These are phyloP conservation scores for Spermophilus dauricus DNA, from an alignment of 2,113 vertebrate genomes.

Conservation along the genomic window DNA sequence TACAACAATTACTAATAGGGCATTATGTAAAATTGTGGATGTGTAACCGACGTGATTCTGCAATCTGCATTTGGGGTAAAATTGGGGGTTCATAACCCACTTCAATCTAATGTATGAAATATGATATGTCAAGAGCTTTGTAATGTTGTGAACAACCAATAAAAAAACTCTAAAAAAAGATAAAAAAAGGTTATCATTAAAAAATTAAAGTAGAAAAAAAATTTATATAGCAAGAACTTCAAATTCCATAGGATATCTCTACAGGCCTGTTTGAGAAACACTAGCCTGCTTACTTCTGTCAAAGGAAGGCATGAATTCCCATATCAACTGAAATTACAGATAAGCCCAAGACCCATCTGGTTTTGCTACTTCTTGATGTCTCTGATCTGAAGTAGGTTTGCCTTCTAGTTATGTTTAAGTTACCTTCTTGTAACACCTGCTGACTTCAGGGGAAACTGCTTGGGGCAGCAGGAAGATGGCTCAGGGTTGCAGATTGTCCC, in stretches of 20 bases:
- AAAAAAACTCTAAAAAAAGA: no score
- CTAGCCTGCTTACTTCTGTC: neutral
- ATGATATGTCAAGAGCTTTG: no score
- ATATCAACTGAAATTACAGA: neutral
- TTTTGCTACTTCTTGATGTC: neutral
- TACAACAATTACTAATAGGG: no score
- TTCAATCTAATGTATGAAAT: no score
- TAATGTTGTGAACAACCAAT: no score
- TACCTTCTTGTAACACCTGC: neutral
- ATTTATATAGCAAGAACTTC: neutral
- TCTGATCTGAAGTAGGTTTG: neutral
- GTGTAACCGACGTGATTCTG: no score
- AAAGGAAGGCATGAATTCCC: neutral
- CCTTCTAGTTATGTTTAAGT: neutral
- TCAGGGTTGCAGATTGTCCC: neutral
- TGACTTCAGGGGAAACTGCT: neutral
- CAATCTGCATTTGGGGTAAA: no score
- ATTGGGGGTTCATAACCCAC: no score
- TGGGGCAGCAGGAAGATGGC: neutral
- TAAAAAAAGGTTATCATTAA: constrained; percentile 32
- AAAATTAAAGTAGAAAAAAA: constrained; percentile 45
- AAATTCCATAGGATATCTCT: neutral
- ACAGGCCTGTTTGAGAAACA: neutral
- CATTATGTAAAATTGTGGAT: no score
- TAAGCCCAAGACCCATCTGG: neutral